A percentile compares a stretch with the other conserved stretches of the same genome.
phyloP scores from a whole-genome alignment of 2,113 vertebrate genomes.

The Pomatorhinus ruficollis region DNA sequence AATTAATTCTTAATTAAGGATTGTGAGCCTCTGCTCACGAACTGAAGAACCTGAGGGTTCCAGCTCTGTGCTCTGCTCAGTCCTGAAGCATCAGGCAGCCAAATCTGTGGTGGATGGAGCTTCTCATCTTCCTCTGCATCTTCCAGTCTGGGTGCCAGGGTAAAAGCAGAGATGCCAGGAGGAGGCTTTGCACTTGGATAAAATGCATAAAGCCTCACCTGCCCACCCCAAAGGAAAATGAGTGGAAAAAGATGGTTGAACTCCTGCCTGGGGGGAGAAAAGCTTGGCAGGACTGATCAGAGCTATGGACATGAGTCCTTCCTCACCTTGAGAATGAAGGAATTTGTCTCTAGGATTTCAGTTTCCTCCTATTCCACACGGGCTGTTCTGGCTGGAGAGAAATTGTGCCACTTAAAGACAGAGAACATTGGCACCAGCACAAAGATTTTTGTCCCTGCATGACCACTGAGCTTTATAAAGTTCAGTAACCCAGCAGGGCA shows the following conservation, averaged over 20 bases:
- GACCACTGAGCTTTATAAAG: neutral
- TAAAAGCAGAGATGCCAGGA: neutral
- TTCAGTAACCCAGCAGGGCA: neutral
- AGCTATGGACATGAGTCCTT: neutral
- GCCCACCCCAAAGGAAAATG: neutral
- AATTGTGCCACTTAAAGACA: neutral
- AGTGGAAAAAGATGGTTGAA: neutral
- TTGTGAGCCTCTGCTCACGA: neutral
- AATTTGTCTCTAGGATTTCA: neutral
- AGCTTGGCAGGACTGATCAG: neutral
- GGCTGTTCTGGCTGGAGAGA: neutral
- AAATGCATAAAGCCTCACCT: neutral
- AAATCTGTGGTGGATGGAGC: rapidly evolving
- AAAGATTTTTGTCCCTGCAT: neutral
- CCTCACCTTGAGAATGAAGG: neutral
- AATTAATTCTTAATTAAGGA: neutral
- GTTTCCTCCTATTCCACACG: neutral
- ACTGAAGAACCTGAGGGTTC: neutral
- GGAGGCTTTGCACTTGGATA: neutral
- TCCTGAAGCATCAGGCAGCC: neutral
- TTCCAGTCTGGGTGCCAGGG: neutral
- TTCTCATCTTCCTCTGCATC: neutral
- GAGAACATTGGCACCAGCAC: neutral
- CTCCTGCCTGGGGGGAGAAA: neutral
- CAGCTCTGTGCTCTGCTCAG: neutral